Conservation (phyloP, 2,888 invertebrate species). For the Pycnomerus fuliginosus region DNA sequence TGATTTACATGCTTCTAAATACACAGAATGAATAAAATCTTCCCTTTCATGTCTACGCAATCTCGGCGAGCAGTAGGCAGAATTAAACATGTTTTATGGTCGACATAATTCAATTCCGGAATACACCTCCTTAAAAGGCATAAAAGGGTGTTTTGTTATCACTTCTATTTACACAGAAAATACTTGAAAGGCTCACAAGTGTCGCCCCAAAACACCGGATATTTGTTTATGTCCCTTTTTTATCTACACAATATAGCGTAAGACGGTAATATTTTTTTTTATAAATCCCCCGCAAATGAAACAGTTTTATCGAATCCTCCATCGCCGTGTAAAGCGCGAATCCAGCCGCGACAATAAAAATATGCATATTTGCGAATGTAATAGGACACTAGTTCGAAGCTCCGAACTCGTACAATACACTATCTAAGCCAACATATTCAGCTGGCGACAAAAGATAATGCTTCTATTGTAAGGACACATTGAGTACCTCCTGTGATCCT, state of each 20-base stretch:
- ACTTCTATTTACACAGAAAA: constrained; percentile 15
- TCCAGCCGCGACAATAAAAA: constrained; percentile 17
- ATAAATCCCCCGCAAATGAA: constrained; percentile 13
- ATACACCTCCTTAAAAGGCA: constrained; percentile 6
- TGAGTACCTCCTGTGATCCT: constrained; percentile 54
- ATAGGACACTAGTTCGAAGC: constrained; percentile 24
- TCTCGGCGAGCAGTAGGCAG: too few species aligned
- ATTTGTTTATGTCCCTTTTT: constrained; percentile 20
- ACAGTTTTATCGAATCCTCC: constrained; percentile 7
- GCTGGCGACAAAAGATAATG: constrained; percentile 56
- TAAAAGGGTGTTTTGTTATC: constrained; percentile 14
- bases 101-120: constrained; percentile 17
- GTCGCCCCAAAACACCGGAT: constrained; percentile 19
- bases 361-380: constrained; percentile 25
- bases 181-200: constrained; percentile 13
- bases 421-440: constrained; percentile 51
- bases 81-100: too few species aligned
- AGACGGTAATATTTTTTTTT: constrained; percentile 11
- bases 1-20: too few species aligned
- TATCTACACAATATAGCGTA: constrained; percentile 14
- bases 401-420: constrained; percentile 34
- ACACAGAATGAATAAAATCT: too few species aligned
- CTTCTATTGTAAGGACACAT: constrained; percentile 52
- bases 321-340: background rate
- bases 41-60: too few species aligned